Evolutionary conservation across 2,888 invertebrate genomes (phyloP), one percentile per base, ranked within the genome.

Genomic region (Nemapogon koenigi): DNA sequence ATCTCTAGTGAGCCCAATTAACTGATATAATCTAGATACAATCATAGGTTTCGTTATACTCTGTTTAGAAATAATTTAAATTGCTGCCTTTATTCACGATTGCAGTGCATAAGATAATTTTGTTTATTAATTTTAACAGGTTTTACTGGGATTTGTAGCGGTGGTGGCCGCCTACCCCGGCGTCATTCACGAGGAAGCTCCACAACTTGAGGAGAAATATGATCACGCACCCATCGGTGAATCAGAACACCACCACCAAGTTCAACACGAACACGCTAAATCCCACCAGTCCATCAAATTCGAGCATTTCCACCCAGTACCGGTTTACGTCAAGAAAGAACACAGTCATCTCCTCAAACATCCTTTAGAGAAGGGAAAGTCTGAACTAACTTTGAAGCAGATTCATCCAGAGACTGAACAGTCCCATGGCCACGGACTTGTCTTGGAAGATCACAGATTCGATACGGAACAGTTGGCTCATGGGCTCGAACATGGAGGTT

Each of bases 271-370:
- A 46, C 84, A 85, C 51, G 85, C 86, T 18, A 86, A 86, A 46
- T 86, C 86, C 28, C 87, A 87, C 53, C 87, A 87, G 60, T 85
- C 83, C 40, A 83, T 87, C 46, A 85, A 86, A 50, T 83, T 87
- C 47, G 86, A 86, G 55, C 87, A 87, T 54, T 87, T 82, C 69
- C 87, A 87, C 51, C 81, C 87, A 1, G 86, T 87, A 1, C 87
- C 87, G 1, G 85, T 86, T 0, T 86, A 85, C 61, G 76, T 86
- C 4, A 86, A 86, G 67, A 85, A 86, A 50, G 86, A 86, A 51
- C 82, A 86, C 62, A 81, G 81, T 49, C 84, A 87, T 55, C 63
- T 85, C 41, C 55, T 86, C 3, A 81, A 86, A 49, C 84, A 87
- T 50, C 86, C 86, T 3, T 62, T 87, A 38, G 83, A 85, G 52